Evolutionary conservation across 2,797 vertebrate species (phyloP), one percentile per base, ranked within the genome.

Genomic region (Numenius phaeopus): DNA sequence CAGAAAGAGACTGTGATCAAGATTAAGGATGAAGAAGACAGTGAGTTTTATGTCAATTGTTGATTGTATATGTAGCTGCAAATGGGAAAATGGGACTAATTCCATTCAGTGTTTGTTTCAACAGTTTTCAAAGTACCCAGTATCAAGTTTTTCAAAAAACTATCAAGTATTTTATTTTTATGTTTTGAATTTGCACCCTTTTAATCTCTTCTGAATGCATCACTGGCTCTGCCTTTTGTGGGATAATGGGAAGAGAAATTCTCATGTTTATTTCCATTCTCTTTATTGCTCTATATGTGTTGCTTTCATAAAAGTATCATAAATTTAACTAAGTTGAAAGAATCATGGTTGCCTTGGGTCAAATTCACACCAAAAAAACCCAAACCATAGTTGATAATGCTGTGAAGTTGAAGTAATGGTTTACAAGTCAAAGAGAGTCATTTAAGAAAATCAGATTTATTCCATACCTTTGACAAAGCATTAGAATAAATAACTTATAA

Each of bases 11-110:
- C 98, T 1, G 37, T 98, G 92, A 95, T 99, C 97, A 98, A 98
- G 55, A 96, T 99, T 94, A 99, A 98, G 5, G 99, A 99, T 94
- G 97, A 97, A 57, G 99, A 99, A 96, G 99, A 99, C 97, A 99
- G 99, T 99, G 97, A 21, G 98, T 97, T 87, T 70, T 73, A 11
- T 49, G 11, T 67, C 50, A 83, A 32, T 22, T 64, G 34, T 67
- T 40, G 20, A n/a, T 62, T 64, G 26, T 29, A 44, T 21, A 30
- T 3, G 11, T 42, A 54, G 27, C 32, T 59, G 49, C 40, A 72
- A 64, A 59, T 1, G 8, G 19, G 34, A 46, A 57, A 50, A 39
- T 34, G 8, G 23, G 32, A 37, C 46, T 67, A 57, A 44, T 14
- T 62, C 46, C 15, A n/a, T 73, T 66, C 50, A 62, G 29, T 42